Percentiles rank a stretch among this genome's conserved stretches.
Conservation (phyloP, 1,140 invertebrate species). For the Leptonema lineaticorne region DNA sequence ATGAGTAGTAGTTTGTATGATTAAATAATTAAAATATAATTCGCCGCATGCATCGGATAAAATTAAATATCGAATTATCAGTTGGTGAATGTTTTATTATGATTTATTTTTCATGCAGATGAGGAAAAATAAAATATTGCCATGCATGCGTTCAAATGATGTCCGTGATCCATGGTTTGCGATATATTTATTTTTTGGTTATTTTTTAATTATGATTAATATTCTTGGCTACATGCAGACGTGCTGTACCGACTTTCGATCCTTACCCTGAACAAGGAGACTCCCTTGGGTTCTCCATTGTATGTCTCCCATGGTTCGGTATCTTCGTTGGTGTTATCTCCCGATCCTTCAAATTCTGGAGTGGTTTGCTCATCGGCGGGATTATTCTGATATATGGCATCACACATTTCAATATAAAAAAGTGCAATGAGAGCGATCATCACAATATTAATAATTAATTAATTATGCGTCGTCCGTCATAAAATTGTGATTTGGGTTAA, state of each 20-base stretch:
- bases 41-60: not conserved
- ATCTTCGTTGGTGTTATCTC: conserved; percentile 35
- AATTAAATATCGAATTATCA: not conserved
- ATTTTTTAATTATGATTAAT: not conserved
- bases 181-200: not conserved
- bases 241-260: conserved; percentile 17
- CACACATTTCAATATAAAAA: conserved; percentile 13
- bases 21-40: conserved; percentile 6
- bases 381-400: conserved; percentile 24
- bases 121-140: not conserved
- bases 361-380: conserved; percentile 26
- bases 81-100: not conserved
- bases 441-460: not conserved
- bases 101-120: conserved; percentile 12
- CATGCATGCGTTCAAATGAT: not conserved
- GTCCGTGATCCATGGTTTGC: conserved; percentile 1
- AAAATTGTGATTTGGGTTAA: too few relatives aligned
- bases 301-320: conserved; percentile 44
- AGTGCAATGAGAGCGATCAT: conserved; percentile 1
- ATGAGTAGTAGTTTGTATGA: not conserved
- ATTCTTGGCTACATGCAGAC: conserved; percentile 36
- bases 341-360: conserved; percentile 36
- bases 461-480: too few relatives aligned
- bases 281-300: conserved; percentile 45
- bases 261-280: conserved; percentile 44